These are phyloP conservation scores for Lottia gigantea DNA, from an alignment of 2,888 invertebrate species.

Conservation along the genomic window DNA sequence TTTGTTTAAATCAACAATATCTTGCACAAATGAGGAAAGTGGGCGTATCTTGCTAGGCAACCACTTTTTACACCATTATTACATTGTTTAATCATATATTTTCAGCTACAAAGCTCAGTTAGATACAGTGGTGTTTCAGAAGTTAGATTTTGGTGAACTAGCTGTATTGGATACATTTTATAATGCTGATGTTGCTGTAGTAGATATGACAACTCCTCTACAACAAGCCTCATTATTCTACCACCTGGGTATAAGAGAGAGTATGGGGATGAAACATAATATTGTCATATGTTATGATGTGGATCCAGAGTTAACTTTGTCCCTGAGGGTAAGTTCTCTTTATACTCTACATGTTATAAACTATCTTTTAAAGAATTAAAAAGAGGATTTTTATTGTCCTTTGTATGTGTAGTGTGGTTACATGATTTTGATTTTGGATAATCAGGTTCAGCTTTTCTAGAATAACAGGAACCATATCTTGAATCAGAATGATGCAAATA, in stretches of 20 bases:
- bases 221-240: constrained; percentile 96
- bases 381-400: too few relatives aligned
- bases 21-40: too few relatives aligned
- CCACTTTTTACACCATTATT: too few relatives aligned
- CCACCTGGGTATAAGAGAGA: constrained; percentile 96
- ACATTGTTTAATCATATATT: constrained; percentile 6
- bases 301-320: constrained; percentile 86
- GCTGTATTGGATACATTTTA: constrained; percentile 95
- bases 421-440: too few relatives aligned
- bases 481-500: too few relatives aligned
- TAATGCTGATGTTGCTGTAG: constrained; percentile 96
- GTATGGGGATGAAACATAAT: constrained; percentile 97
- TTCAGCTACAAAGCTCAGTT: constrained; percentile 56
- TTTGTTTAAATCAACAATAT: too few relatives aligned
- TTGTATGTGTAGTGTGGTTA: too few relatives aligned
- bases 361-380: too few relatives aligned
- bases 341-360: neutral
- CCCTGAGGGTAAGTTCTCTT: constrained; percentile 79
- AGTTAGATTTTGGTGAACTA: constrained; percentile 96
- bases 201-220: constrained; percentile 85
- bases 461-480: too few relatives aligned
- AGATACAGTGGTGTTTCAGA: constrained; percentile 78
- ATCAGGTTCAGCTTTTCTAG: too few relatives aligned
- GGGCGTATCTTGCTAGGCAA: too few relatives aligned
- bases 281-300: constrained; percentile 74